Conservation (phyloP, 2,113 vertebrate species). For the Egretta garzetta region DNA sequence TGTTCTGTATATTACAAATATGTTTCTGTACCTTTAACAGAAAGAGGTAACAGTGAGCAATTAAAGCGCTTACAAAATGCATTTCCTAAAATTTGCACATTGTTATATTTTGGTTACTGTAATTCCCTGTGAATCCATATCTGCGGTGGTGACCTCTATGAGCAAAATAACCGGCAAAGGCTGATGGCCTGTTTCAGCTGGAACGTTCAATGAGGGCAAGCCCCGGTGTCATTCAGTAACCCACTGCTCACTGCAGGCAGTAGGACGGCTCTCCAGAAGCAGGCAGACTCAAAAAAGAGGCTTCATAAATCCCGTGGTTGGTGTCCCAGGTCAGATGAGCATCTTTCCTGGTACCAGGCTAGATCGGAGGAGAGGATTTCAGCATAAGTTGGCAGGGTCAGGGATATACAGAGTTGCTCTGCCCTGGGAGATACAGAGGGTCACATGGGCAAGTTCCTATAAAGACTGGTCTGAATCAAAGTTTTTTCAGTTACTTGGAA, state of each 20-base stretch:
- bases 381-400: not conserved
- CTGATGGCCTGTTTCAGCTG: not conserved
- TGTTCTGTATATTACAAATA: not conserved
- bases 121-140: not conserved
- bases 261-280: not conserved
- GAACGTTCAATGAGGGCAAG: not conserved
- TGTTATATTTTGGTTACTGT: not conserved
- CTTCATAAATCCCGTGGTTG: not conserved
- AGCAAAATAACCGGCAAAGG: not conserved
- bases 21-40: not conserved
- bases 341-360: not conserved
- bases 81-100: not conserved
- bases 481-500: not conserved
- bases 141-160: not conserved
- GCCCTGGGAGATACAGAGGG: not conserved
- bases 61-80: not conserved
- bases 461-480: not conserved
- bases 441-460: not conserved
- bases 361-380: not conserved
- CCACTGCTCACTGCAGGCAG: rapidly evolving
- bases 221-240: not conserved
- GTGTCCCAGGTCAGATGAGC: not conserved
- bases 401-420: not conserved
- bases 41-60: not conserved
- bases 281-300: not conserved